These are phyloP conservation scores for Hydrozoanthus tunicans DNA, from an alignment of 64 coral and sea anemone genomes.

Conservation along the genomic window DNA sequence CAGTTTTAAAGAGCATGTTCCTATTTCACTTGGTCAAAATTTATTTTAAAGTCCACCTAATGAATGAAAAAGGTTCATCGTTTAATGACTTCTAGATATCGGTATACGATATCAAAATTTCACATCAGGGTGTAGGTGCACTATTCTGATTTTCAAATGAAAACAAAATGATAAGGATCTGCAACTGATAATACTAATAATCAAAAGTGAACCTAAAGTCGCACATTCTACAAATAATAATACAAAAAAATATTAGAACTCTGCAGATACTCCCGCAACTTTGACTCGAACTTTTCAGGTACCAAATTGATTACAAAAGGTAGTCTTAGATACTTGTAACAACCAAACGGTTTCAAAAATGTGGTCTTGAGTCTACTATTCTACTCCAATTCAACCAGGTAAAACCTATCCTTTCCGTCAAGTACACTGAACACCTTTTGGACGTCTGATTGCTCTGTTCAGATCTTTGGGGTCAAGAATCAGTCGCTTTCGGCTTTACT, in stretches of 20 bases:
- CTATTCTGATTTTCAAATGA: constrained; percentile 57
- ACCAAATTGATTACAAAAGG: constrained; percentile 50
- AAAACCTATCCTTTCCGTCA: not conserved
- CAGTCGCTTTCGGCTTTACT: not conserved
- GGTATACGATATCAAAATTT: too few relatives aligned
- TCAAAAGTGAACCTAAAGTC: too few relatives aligned
- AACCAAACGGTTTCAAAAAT: constrained; percentile 41
- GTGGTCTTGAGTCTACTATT: constrained; percentile 17
- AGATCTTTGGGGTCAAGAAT: not conserved
- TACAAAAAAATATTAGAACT: too few relatives aligned
- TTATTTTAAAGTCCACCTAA: too few relatives aligned
- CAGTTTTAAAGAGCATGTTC: constrained; percentile 83
- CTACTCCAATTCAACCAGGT: not conserved
- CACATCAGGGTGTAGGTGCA: too few relatives aligned
- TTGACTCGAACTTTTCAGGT: constrained; percentile 40
- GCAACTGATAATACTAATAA: too few relatives aligned
- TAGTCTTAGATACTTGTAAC: constrained; percentile 49
- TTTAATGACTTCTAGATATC: too few relatives aligned
- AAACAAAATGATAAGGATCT: too few relatives aligned
- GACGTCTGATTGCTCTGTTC: not conserved
- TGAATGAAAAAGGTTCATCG: too few relatives aligned
- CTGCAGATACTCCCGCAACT: constrained; percentile 48
- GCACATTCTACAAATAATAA: too few relatives aligned
- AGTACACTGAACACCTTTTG: not conserved
- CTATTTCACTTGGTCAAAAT: not conserved